These are phyloP conservation scores for Thalassaphorura encarpata DNA, from an alignment of 1,140 invertebrate genomes.

Conservation along the genomic window DNA sequence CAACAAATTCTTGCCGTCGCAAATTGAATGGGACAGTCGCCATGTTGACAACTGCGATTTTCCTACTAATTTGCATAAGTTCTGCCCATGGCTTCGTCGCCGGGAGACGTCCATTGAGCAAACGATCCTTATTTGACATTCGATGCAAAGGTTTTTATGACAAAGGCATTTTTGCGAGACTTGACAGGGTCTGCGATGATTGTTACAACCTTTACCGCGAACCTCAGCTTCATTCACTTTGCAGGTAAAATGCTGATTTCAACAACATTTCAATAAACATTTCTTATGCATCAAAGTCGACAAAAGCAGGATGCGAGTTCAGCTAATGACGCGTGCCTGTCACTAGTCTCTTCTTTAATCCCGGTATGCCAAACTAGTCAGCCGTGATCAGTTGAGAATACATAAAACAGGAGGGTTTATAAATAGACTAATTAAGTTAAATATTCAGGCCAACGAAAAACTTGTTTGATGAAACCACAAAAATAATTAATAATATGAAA, in stretches of 20 bases:
- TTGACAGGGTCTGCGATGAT: conserved; percentile 83
- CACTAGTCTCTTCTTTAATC: too few relatives aligned
- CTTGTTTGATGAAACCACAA: too few relatives aligned
- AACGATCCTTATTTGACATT: conserved; percentile 72
- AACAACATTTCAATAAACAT: too few relatives aligned
- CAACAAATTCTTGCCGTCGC: neutral
- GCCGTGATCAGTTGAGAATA: neutral
- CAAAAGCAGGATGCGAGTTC: conserved; percentile 34
- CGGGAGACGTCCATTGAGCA: conserved; percentile 46
- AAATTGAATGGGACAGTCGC: neutral
- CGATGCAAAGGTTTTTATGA: conserved; percentile 85
- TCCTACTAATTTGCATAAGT: conserved; percentile 42
- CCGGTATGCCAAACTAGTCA: neutral
- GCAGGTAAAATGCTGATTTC: conserved; percentile 81
- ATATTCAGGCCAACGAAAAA: too few relatives aligned
- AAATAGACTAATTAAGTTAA: too few relatives aligned
- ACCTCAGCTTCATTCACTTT: conserved; percentile 68
- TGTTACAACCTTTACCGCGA: conserved; percentile 86
- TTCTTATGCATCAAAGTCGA: too few relatives aligned
- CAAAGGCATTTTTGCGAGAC: conserved; percentile 67
- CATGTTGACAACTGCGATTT: neutral
- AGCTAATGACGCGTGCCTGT: too few relatives aligned
- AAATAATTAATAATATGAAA: too few relatives aligned
- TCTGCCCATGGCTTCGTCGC: conserved; percentile 26
- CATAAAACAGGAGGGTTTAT: too few relatives aligned